Conservation (phyloP, 37 sponge, comb jelly and placozoan species). For the Theonella swinhoei region DNA sequence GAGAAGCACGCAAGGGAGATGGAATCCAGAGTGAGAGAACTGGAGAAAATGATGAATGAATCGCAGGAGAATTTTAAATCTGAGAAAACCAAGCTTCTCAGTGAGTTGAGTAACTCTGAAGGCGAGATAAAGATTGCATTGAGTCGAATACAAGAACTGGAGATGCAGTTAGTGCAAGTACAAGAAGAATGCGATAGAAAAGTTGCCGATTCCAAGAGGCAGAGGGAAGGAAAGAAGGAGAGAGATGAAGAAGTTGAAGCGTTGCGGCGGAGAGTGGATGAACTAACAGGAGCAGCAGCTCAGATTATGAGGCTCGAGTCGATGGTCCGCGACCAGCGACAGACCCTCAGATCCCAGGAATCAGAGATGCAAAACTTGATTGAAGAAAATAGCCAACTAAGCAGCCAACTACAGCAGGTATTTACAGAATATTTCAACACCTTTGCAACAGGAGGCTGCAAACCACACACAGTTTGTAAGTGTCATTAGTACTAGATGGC, state of each 20-base stretch:
- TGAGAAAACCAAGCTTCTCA: neutral
- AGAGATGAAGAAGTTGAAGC: neutral
- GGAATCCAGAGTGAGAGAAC: neutral
- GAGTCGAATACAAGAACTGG: neutral
- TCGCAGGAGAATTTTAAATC: neutral
- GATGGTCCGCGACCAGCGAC: neutral
- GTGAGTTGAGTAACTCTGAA: neutral
- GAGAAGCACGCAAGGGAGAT: neutral
- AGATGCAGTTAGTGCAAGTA: neutral
- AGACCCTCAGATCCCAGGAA: neutral
- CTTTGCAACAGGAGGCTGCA: too few relatives aligned
- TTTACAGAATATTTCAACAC: too few relatives aligned
- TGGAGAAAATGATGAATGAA: constrained; percentile 1
- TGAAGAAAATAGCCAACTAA: neutral
- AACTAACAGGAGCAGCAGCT: neutral
- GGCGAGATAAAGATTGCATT: neutral
- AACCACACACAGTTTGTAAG: too few relatives aligned
- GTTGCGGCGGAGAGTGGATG: neutral
- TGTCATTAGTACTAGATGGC: too few relatives aligned
- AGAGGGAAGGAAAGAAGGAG: neutral
- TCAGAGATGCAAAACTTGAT: neutral
- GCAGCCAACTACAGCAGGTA: too few relatives aligned
- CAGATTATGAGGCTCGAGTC: neutral
- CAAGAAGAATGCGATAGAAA: neutral
- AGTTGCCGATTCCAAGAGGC: neutral